Conservation (phyloP, 2,797 vertebrate genomes). For the Enteromius unitaeniatus region DNA sequence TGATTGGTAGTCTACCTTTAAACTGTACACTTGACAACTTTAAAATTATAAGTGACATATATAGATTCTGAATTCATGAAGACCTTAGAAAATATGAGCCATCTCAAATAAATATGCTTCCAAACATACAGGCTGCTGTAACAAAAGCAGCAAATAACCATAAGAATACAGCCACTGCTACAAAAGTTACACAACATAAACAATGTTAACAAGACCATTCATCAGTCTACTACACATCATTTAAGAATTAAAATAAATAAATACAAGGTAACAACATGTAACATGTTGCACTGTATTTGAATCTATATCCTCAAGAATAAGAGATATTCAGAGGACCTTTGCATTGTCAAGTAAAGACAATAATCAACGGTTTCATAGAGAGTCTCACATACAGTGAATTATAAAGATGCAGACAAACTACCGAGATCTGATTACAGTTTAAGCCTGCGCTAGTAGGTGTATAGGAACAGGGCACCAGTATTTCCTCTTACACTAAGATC, state of each 20-base stretch:
- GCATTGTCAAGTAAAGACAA: neutral
- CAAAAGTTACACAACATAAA: neutral
- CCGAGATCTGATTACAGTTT: neutral
- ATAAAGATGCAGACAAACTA: neutral
- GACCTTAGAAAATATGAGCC: neutral
- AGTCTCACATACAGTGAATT: neutral
- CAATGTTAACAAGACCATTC: neutral
- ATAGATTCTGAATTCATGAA: neutral
- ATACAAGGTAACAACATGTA: neutral
- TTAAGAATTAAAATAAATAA: neutral
- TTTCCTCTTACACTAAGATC: constrained; percentile 50
- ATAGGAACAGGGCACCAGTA: constrained; percentile 31
- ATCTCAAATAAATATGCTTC: neutral
- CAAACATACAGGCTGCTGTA: neutral
- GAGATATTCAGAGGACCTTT: neutral
- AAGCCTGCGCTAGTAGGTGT: neutral
- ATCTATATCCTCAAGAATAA: neutral
- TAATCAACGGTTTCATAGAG: neutral
- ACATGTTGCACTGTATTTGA: neutral
- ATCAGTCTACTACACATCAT: neutral
- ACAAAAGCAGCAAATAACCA: neutral
- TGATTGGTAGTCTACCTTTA: neutral
- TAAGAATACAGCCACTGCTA: neutral
- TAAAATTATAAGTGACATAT: neutral
- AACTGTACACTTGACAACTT: neutral